Base-by-base conservation (phyloP, 1,140 invertebrate genomes). In the Tenebrio molitor region DNA sequence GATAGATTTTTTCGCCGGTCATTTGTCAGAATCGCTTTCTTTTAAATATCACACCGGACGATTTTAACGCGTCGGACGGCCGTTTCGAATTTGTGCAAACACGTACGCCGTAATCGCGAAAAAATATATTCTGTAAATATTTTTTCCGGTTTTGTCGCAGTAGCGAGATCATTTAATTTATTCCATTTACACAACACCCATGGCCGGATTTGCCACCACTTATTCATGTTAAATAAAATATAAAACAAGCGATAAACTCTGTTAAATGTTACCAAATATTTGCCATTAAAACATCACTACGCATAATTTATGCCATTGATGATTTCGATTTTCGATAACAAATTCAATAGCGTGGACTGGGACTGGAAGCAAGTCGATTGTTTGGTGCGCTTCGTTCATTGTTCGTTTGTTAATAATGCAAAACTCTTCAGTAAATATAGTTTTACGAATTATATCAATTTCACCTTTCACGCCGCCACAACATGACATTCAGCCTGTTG, bases 291-390 rank as follows among this genome's bases (percentile, higher is more conserved):
- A 58, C 50, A 34, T 58, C 50, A 58, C 7, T 15, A 58, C 23
- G 14, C 21, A 58, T 58, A 25, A 58, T 58, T 58, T 58, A 58
- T 29, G 12, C 50, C 23, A 14, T n/a, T 50, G n/a, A 58, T 58
- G 21, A 58, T 58, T 58, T 58, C 50, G 50, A 58, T 58, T 58
- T 58, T 58, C 50, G 50, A 58, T 58, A 58, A 58, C 50, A 15
- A 23, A 14, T 17, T 50, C n/a, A 10, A 41, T 8, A 29, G 25
- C 25, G 25, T 3, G 8, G 8, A 29, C 25, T 29, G 25, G 8
- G 8, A 29, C 25, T 29, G 8, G 25, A 29, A 29, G 25, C 25
- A 29, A n/a, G 3, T 8, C 25, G 25, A 29, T 46, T 15, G 42
- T 46, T 46, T 46, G 12, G 25, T 39, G 12, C 36, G 36, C 10